These are phyloP conservation scores for Menidia menidia DNA, from an alignment of 2,797 vertebrate genomes.

Conservation along the genomic window DNA sequence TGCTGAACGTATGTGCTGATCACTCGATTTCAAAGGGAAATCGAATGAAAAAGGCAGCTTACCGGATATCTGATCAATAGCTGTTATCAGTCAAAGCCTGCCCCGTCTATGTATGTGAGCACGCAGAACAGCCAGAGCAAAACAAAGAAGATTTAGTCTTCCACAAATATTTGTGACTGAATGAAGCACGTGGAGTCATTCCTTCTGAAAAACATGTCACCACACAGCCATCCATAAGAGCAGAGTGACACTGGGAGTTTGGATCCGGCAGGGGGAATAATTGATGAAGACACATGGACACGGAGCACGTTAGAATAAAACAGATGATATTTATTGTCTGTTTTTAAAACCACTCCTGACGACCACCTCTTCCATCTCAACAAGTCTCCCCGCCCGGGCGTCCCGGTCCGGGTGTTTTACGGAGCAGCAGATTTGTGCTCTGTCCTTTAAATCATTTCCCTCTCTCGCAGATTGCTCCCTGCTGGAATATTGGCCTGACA, in stretches of 20 bases:
- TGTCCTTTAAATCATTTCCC: slow-evolving; percentile 79
- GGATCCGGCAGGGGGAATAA: slow-evolving; percentile 20
- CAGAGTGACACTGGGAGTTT: neutral
- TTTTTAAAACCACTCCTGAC: slow-evolving; percentile 34
- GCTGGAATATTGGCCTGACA: slow-evolving; percentile 74
- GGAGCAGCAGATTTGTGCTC: slow-evolving; percentile 74
- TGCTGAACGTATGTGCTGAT: neutral
- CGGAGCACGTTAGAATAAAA: slow-evolving; percentile 39
- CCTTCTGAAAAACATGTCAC: slow-evolving; percentile 8
- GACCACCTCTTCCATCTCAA: slow-evolving; percentile 43
- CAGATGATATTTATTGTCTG: slow-evolving; percentile 54
- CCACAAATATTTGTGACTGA: neutral
- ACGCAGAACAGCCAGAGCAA: neutral
- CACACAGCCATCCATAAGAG: slow-evolving; percentile 11
- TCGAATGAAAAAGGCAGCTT: slow-evolving; percentile 11
- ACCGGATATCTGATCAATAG: slow-evolving; percentile 28
- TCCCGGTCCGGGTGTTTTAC: slow-evolving; percentile 35
- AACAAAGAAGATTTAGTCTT: neutral
- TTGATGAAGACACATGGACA: slow-evolving; percentile 21
- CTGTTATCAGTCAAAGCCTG: neutral
- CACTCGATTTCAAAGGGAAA: neutral
- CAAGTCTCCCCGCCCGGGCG: slow-evolving; percentile 47
- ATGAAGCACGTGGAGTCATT: slow-evolving; percentile 15
- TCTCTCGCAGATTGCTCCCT: slow-evolving; percentile 79
- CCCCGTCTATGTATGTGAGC: neutral